Conservation (phyloP, 2,113 vertebrate genomes). For the Tricholaema leucomelas region DNA sequence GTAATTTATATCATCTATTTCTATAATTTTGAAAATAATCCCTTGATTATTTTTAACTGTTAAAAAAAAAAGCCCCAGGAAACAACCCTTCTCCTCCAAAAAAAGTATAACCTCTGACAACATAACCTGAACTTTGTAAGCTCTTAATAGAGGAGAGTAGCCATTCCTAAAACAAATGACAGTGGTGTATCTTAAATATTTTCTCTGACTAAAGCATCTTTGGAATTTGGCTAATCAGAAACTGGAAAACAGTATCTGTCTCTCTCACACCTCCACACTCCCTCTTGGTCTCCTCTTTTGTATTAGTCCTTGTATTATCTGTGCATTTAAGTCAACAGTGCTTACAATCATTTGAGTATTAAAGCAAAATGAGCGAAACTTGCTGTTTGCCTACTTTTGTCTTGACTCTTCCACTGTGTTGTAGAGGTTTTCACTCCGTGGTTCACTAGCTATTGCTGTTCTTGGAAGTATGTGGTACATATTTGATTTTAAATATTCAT, state of each 20-base stretch:
- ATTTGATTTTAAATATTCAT: neutral
- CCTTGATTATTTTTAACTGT: neutral
- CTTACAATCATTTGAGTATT: neutral
- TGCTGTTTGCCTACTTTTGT: neutral
- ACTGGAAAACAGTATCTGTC: neutral
- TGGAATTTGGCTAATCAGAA: neutral
- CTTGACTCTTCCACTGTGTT: neutral
- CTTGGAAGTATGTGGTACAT: neutral
- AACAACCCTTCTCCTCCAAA: too few relatives aligned
- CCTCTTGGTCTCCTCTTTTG: neutral
- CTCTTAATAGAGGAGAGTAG: neutral
- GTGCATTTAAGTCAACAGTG: neutral
- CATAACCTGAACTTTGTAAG: neutral
- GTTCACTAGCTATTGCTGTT: neutral
- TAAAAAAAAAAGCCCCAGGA: neutral
- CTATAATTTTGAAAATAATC: neutral
- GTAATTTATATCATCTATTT: neutral
- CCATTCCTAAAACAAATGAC: neutral
- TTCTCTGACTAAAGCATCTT: neutral
- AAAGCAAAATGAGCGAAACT: neutral
- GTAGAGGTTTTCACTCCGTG: neutral
- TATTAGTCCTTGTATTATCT: neutral
- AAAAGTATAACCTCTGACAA: neutral
- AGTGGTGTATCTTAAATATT: neutral
- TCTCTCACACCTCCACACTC: fast-evolving